Evolutionary conservation across 2,888 invertebrate genomes (phyloP).

Genomic region (Harpalus rubripes): DNA sequence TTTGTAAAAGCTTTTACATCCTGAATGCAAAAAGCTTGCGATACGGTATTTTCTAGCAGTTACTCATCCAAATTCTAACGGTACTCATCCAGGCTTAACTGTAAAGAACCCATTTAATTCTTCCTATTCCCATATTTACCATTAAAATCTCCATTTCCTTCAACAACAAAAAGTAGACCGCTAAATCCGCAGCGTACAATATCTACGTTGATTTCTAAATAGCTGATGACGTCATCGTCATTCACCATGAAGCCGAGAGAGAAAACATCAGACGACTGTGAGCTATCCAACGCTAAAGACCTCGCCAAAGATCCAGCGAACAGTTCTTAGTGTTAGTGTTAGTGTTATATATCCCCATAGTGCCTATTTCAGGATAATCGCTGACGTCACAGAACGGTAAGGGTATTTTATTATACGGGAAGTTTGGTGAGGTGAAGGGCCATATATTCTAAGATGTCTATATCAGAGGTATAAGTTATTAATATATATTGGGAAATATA

Average conservation of each 20-base stretch:
- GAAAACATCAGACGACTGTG: conserved; percentile 16
- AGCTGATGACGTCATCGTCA: conserved; percentile 65
- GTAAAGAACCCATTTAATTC: no score
- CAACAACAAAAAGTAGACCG: background rate
- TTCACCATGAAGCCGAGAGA: conserved; percentile 52
- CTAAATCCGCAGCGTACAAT: conserved; percentile 28
- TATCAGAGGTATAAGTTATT: background rate
- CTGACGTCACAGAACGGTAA: background rate
- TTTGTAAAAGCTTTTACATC: no score
- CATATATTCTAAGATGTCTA: background rate
- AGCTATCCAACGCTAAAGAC: background rate
- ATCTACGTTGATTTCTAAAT: conserved; percentile 53
- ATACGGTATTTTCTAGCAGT: no score
- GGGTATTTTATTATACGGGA: background rate
- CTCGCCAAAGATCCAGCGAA: background rate
- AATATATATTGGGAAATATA: background rate
- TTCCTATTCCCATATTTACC: no score
- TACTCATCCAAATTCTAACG: no score
- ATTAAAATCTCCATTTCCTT: background rate
- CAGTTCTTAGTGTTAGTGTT: background rate
- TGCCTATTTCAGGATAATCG: background rate
- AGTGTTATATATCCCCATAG: background rate
- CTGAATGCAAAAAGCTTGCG: no score
- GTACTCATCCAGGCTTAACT: no score
- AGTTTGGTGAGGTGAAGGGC: background rate